Evolutionary conservation across 2,888 invertebrate species (phyloP).

Genomic region (Andrena marginata): DNA sequence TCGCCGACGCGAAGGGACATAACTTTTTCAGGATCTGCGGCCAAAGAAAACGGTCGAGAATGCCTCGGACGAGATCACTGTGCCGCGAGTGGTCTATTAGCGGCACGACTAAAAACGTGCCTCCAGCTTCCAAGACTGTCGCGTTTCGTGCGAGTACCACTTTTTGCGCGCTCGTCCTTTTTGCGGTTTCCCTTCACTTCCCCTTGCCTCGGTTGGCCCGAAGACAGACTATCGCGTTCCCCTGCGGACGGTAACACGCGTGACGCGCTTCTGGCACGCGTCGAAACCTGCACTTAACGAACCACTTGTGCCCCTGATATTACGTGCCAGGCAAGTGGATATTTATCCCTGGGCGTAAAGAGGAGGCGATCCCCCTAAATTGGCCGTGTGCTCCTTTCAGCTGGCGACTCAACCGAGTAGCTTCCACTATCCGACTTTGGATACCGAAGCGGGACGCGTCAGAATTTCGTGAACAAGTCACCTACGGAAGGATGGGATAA

Average conservation of each 20-base stretch:
- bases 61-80: neutral
- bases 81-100: conserved; percentile 8
- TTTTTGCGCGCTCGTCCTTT: conserved; percentile 3
- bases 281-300: conserved; percentile 67
- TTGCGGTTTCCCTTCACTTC: conserved; percentile 33
- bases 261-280: conserved; percentile 69
- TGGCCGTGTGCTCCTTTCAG: neutral
- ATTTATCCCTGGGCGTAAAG: conserved; percentile 53
- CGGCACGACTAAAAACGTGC: neutral
- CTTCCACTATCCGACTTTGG: no score
- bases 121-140: conserved; percentile 13
- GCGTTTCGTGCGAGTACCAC: conserved; percentile 14
- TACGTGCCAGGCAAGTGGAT: conserved; percentile 48
- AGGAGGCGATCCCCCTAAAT: neutral
- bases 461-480: neutral
- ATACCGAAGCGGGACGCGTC: no score
- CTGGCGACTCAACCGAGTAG: neutral
- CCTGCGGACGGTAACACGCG: conserved; percentile 64
- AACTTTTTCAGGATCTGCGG: no score
- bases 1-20: neutral
- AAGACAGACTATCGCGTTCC: conserved; percentile 45
- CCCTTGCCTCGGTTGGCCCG: neutral
- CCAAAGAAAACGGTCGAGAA: neutral
- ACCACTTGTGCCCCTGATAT: conserved; percentile 63
- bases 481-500: neutral